A percentile compares a stretch with the other conserved stretches of the same genome.
These are phyloP conservation scores for Acronicta alni DNA, from an alignment of 2,888 invertebrate species.

Conservation along the genomic window DNA sequence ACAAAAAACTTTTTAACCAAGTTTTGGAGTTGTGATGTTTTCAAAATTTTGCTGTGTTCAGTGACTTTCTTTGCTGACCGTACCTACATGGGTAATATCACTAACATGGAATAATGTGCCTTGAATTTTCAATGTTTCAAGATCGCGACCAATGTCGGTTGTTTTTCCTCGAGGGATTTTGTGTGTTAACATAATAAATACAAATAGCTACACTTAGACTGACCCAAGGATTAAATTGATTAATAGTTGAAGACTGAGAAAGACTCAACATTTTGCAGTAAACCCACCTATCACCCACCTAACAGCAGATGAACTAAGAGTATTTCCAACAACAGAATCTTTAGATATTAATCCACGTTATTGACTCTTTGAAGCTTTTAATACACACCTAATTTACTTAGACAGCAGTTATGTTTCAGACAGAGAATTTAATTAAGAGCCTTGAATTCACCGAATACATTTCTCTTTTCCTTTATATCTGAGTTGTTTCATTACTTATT, in stretches of 20 bases:
- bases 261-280: neutral
- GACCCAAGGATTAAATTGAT: neutral
- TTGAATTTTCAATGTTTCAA: neutral
- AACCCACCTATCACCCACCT: neutral
- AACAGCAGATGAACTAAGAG: too few relatives aligned
- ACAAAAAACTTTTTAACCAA: too few relatives aligned
- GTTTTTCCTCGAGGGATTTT: neutral
- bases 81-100: too few relatives aligned
- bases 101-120: too few relatives aligned
- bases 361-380: conserved; percentile 5
- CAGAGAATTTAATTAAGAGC: conserved; percentile 19
- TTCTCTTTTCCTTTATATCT: conserved; percentile 16
- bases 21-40: too few relatives aligned
- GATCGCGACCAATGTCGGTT: neutral
- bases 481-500: conserved; percentile 11
- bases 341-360: neutral
- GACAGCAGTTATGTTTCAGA: conserved; percentile 7
- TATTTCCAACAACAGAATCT: neutral
- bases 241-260: neutral
- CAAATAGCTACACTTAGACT: neutral
- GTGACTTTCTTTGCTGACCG: too few relatives aligned
- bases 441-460: conserved; percentile 12
- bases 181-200: neutral
- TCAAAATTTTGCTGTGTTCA: too few relatives aligned
- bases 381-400: neutral